Conservation (phyloP, 2,888 invertebrate genomes). For the Phortica magna region DNA sequence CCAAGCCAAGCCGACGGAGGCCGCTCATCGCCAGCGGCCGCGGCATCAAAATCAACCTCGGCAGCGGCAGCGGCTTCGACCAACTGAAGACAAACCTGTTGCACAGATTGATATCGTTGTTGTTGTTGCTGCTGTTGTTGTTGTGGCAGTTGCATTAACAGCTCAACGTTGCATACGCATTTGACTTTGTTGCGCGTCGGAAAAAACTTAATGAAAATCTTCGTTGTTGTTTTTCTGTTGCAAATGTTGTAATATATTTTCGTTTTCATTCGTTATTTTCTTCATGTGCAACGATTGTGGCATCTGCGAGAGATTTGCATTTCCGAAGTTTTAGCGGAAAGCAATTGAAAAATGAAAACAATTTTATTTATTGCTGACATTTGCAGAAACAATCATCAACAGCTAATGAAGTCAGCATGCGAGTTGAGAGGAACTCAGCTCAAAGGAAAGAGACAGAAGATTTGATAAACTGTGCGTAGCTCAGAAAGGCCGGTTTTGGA, state of each 20-base stretch:
- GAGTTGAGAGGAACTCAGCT: too few relatives aligned
- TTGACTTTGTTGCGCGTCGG: not conserved
- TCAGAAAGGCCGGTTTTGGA: too few relatives aligned
- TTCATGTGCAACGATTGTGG: not conserved
- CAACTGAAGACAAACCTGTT: constrained; percentile 21
- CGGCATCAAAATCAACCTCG: too few relatives aligned
- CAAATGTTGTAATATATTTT: not conserved
- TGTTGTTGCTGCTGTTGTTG: too few relatives aligned
- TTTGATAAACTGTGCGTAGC: too few relatives aligned
- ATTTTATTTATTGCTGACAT: not conserved
- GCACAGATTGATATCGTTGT: constrained; percentile 53
- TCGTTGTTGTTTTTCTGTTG: not conserved
- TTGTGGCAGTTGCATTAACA: too few relatives aligned
- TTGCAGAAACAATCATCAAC: not conserved
- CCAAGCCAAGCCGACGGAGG: constrained; percentile 34
- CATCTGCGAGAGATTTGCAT: constrained; percentile 12
- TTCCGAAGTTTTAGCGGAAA: constrained; percentile 8
- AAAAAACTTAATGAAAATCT: too few relatives aligned
- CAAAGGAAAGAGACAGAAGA: too few relatives aligned
- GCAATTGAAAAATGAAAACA: not conserved
- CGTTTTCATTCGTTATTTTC: too few relatives aligned
- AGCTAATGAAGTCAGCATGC: too few relatives aligned
- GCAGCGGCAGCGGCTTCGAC: constrained; percentile 29
- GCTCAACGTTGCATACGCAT: not conserved
- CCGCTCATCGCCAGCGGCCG: constrained; percentile 25